phyloP scores from a whole-genome alignment of 2,113 vertebrate species.

The Dryoscopus gambensis region DNA sequence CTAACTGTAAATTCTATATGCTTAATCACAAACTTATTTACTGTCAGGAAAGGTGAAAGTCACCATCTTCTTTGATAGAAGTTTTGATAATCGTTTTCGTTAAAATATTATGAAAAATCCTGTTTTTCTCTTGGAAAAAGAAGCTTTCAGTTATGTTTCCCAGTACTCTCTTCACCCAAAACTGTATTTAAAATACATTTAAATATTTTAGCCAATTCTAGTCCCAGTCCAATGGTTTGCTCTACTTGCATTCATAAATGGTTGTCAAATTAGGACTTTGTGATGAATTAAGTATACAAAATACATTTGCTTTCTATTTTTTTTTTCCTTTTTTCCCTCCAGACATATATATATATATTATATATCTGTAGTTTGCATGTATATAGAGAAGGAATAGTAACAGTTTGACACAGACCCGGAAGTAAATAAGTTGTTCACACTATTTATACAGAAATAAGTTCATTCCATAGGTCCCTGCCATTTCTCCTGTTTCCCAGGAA shows the following conservation, averaged over 20 bases:
- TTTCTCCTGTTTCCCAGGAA: not conserved
- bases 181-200: not conserved
- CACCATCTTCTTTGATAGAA: not conserved
- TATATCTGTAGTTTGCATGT: not conserved
- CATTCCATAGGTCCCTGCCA: not conserved
- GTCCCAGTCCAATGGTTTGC: not conserved
- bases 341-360: not conserved
- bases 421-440: not conserved
- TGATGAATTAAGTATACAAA: not conserved
- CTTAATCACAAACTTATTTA: not conserved
- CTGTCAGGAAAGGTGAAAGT: not conserved
- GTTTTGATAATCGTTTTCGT: not conserved
- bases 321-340: rapidly evolving
- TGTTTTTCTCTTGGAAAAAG: not conserved
- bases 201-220: not conserved
- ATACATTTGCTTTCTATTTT: not conserved
- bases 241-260: not conserved
- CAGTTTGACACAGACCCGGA: not conserved
- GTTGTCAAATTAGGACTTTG: not conserved
- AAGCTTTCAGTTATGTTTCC: not conserved
- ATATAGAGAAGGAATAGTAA: not conserved
- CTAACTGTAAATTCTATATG: not conserved
- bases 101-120: not conserved
- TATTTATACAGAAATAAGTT: not conserved
- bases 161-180: not conserved